phyloP scores from a whole-genome alignment of 2,113 vertebrate species.

The Hippoglossus stenolepis region DNA sequence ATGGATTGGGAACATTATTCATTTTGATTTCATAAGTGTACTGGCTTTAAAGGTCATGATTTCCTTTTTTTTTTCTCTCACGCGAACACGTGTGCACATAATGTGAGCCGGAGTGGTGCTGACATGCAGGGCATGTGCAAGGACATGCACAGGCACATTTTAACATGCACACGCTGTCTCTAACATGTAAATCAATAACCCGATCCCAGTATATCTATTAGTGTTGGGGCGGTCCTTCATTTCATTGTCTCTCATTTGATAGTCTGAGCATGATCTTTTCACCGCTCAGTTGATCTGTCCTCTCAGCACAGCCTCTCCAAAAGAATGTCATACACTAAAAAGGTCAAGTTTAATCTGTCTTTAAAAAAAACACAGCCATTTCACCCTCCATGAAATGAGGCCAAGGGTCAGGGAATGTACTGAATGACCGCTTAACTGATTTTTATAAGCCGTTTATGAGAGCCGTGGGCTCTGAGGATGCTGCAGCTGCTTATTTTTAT shows the following conservation, averaged over 20 bases:
- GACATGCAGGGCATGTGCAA: background rate
- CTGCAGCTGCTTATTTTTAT: slow-evolving; percentile 61
- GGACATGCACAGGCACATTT: background rate
- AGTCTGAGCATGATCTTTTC: slow-evolving; percentile 47
- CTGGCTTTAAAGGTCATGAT: slow-evolving; percentile 34
- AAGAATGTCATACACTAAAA: slow-evolving; percentile 62
- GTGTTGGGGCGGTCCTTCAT: slow-evolving; percentile 3
- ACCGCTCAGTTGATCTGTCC: slow-evolving; percentile 39
- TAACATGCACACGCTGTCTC: background rate
- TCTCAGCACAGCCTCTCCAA: slow-evolving; percentile 41
- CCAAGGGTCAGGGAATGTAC: slow-evolving; percentile 58
- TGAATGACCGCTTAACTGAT: slow-evolving; percentile 62
- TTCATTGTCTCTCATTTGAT: slow-evolving; percentile 35
- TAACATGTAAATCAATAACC: slow-evolving; percentile 19
- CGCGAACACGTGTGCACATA: background rate
- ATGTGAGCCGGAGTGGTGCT: background rate
- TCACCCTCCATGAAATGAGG: slow-evolving; percentile 64
- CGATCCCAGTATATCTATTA: slow-evolving; percentile 4
- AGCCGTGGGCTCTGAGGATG: slow-evolving; percentile 35
- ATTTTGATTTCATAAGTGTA: slow-evolving; percentile 1
- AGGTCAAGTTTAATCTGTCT: slow-evolving; percentile 77
- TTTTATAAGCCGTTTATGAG: slow-evolving; percentile 74
- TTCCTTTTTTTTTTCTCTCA: background rate
- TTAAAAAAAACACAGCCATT: slow-evolving; percentile 55
- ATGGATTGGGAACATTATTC: slow-evolving; percentile 20